phyloP scores from a whole-genome alignment of 2,797 vertebrate genomes.

The Pseudochirops corinnae region DNA sequence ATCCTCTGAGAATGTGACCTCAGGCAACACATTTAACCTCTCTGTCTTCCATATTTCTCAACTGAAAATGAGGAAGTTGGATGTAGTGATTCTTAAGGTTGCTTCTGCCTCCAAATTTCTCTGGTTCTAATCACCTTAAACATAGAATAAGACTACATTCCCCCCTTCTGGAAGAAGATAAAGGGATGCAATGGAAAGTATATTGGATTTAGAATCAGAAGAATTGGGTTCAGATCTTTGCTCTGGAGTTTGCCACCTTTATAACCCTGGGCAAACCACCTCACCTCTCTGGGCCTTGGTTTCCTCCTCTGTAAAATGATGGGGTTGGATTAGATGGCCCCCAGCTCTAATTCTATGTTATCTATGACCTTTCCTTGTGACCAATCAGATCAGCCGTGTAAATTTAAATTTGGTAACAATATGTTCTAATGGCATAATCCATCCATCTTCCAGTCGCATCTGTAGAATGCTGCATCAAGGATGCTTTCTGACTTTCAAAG shows the following conservation, averaged over 20 bases:
- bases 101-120: neutral
- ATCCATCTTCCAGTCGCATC: neutral
- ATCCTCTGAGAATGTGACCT: neutral
- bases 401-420: neutral
- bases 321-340: neutral
- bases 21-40: neutral
- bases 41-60: neutral
- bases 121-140: neutral
- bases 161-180: neutral
- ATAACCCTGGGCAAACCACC: neutral
- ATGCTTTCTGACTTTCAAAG: conserved; percentile 22
- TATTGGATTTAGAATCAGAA: neutral
- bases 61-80: neutral
- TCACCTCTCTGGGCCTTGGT: neutral
- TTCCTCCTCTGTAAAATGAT: neutral
- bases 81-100: neutral
- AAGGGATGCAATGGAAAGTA: neutral
- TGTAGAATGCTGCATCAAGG: neutral
- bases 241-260: neutral
- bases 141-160: neutral
- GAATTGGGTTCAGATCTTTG: neutral
- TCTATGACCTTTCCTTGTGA: neutral
- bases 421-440: neutral
- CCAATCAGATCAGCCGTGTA: neutral
- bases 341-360: neutral